A percentile compares a stretch with the other conserved stretches of the same genome.
Conservation (phyloP, 1,140 invertebrate species). For the Elymnias hypermnestra region DNA sequence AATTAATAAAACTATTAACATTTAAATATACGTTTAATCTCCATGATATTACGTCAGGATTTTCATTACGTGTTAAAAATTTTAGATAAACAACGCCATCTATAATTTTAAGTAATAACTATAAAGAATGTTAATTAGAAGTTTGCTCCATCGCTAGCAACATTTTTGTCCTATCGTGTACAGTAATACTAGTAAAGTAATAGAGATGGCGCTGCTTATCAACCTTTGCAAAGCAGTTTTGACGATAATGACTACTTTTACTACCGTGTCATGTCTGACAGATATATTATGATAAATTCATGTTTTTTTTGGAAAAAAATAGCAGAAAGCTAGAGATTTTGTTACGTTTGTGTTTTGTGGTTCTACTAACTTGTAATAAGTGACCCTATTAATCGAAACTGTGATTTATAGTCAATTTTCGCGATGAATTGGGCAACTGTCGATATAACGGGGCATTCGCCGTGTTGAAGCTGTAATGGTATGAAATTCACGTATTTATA, state of each 20-base stretch:
- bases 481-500: constrained; percentile 15
- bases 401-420: constrained; percentile 19
- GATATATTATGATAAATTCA: constrained; percentile 31
- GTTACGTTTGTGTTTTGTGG: constrained; percentile 4
- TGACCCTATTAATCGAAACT: neutral
- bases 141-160: too few relatives aligned
- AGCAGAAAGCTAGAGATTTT: constrained; percentile 9
- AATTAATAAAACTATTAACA: too few relatives aligned
- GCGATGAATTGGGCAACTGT: constrained; percentile 34
- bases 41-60: too few relatives aligned
- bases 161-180: too few relatives aligned
- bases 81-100: too few relatives aligned
- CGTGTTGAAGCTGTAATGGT: constrained; percentile 47
- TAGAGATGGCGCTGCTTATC: constrained; percentile 11
- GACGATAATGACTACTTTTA: too few relatives aligned
- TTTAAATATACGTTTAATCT: too few relatives aligned
- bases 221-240: constrained; percentile 14
- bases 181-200: too few relatives aligned
- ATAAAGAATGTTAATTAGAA: too few relatives aligned
- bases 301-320: constrained; percentile 34
- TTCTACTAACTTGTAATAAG: neutral
- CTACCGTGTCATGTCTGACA: constrained; percentile 29
- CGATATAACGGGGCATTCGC: constrained; percentile 36
- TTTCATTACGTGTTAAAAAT: too few relatives aligned
- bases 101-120: too few relatives aligned